These are phyloP conservation scores for Spizella passerina DNA, from an alignment of 2,797 vertebrate species.

Conservation along the genomic window DNA sequence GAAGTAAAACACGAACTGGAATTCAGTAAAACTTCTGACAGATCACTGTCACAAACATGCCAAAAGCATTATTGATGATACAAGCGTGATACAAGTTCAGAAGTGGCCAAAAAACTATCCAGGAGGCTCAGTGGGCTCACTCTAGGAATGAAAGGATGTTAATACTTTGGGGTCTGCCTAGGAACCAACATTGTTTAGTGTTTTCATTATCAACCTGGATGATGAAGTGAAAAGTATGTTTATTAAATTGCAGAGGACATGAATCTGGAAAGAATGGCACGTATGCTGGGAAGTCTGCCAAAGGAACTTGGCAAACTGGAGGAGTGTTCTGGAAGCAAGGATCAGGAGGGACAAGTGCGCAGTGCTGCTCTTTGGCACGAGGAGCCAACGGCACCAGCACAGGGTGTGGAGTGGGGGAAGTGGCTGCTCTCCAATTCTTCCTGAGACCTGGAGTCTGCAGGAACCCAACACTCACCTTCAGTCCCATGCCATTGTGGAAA, in stretches of 20 bases:
- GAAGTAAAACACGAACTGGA: not conserved
- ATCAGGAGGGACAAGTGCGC: not conserved
- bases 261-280: slow-evolving; percentile 40
- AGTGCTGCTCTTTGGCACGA: not conserved
- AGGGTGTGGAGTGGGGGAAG: not conserved
- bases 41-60: not conserved
- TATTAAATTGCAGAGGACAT: not conserved
- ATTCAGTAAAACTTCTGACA: not conserved
- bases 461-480: not conserved
- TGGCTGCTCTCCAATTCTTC: not conserved
- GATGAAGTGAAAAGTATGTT: not conserved
- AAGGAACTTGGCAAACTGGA: not conserved
- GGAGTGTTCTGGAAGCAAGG: not conserved
- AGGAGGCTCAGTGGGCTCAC: not conserved
- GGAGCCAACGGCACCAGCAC: not conserved
- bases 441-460: not conserved
- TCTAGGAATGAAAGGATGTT: not conserved
- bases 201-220: not conserved
- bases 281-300: slow-evolving; percentile 14
- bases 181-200: not conserved
- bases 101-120: not conserved
- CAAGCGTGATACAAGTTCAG: not conserved
- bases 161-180: not conserved
- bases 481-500: not conserved
- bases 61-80: not conserved